These are phyloP conservation scores for Pipistrellus pipistrellus DNA, from an alignment of 2,797 vertebrate species.

Conservation along the genomic window DNA sequence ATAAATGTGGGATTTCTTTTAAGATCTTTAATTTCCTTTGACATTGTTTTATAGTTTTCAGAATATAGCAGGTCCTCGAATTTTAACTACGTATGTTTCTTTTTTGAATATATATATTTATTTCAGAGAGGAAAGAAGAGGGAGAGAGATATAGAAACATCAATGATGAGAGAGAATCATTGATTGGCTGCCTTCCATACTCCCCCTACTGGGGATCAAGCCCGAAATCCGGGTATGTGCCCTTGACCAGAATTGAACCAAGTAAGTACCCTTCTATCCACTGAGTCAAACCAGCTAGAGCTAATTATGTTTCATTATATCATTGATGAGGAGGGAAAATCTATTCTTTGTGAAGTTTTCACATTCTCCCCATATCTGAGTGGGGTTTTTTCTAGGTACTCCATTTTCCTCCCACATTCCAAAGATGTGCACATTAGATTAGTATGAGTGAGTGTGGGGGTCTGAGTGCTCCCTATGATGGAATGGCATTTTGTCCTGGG, in stretches of 20 bases:
- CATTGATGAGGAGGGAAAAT: not conserved
- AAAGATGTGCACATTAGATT: not conserved
- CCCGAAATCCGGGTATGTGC: too few relatives aligned
- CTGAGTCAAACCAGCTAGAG: too few relatives aligned
- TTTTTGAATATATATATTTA: too few relatives aligned
- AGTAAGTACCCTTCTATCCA: too few relatives aligned
- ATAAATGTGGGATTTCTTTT: not conserved
- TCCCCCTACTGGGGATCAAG: too few relatives aligned
- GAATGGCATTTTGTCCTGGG: not conserved
- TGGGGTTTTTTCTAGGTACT: not conserved
- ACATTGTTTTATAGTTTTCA: not conserved
- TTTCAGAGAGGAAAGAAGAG: too few relatives aligned
- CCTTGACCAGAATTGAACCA: too few relatives aligned
- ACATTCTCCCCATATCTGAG: not conserved
- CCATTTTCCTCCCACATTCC: not conserved
- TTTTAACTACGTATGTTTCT: not conserved
- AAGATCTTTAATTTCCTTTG: conserved; percentile 31
- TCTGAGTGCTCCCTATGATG: not conserved
- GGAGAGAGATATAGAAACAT: too few relatives aligned
- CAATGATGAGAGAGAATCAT: too few relatives aligned
- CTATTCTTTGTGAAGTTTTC: not conserved
- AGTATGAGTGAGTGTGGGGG: not conserved
- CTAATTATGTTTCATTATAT: not conserved
- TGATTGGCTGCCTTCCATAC: too few relatives aligned
- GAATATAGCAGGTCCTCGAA: not conserved